Evolutionary conservation across 2,888 invertebrate species (phyloP).

Genomic region (Drosophila fungiperda): DNA sequence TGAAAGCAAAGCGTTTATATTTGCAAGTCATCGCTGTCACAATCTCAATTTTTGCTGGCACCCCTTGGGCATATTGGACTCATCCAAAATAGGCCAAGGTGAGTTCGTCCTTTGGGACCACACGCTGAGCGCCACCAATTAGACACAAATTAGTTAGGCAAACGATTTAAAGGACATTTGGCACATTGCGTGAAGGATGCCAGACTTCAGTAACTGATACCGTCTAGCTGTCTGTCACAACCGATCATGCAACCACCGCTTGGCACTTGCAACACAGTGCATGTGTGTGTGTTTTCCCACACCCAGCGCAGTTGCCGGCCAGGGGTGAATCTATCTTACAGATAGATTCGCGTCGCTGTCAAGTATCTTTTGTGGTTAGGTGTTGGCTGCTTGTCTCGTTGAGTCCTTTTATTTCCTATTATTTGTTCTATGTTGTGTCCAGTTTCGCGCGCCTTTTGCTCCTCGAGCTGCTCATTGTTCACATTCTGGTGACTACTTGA

Average conservation of each 20-base stretch:
- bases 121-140: slow-evolving; percentile 65
- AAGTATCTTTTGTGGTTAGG: slow-evolving; percentile 45
- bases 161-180: slow-evolving; percentile 33
- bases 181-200: slow-evolving; percentile 34
- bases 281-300: slow-evolving; percentile 50
- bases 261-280: slow-evolving; percentile 3
- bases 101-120: slow-evolving; percentile 57
- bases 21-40: neutral
- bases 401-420: slow-evolving; percentile 1
- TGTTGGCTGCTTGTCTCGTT: slow-evolving; percentile 28
- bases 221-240: slow-evolving; percentile 35
- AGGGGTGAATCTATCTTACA: slow-evolving; percentile 29
- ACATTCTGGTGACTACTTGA: slow-evolving; percentile 41
- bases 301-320: slow-evolving; percentile 1
- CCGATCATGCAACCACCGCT: slow-evolving; percentile 33
- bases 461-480: slow-evolving; percentile 31
- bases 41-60: neutral
- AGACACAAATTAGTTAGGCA: slow-evolving; percentile 62
- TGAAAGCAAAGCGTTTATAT: too few species aligned
- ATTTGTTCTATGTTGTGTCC: slow-evolving; percentile 25
- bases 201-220: neutral
- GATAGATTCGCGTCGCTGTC: slow-evolving; percentile 7
- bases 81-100: neutral
- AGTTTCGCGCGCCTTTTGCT: slow-evolving; percentile 47
- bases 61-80: neutral